These are phyloP conservation scores for Arvicanthis niloticus DNA, from an alignment of 2,113 vertebrate species.

Conservation along the genomic window DNA sequence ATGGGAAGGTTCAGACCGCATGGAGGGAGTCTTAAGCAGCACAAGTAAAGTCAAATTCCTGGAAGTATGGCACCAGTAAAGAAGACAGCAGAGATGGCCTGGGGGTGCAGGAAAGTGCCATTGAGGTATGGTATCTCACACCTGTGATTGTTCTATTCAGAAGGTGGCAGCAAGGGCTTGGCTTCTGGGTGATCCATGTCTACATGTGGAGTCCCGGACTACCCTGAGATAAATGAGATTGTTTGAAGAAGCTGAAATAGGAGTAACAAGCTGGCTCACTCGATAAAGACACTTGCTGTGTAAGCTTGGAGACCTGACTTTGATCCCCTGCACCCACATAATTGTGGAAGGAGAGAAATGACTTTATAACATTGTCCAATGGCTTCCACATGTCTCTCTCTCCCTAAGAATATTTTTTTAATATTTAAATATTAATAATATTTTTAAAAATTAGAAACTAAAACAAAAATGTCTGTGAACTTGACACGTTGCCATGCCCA, in stretches of 20 bases:
- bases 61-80: not conserved
- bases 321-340: not conserved
- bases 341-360: not conserved
- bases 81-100: not conserved
- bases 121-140: not conserved
- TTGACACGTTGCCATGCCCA: slow-evolving; percentile 28
- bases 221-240: not conserved
- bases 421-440: not conserved
- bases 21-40: not conserved
- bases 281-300: not conserved
- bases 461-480: not conserved
- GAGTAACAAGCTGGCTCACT: not conserved
- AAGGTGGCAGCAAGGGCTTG: too few species aligned
- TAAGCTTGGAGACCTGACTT: not conserved
- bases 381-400: not conserved
- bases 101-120: not conserved
- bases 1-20: too few species aligned
- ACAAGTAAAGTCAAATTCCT: slow-evolving; percentile 15
- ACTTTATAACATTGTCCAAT: not conserved
- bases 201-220: not conserved
- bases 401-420: not conserved
- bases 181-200: not conserved
- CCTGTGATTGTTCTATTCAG: not conserved
- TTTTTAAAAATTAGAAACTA: not conserved
- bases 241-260: not conserved